Conservation (phyloP, 2,797 vertebrate species). For the Thamnophis elegans region DNA sequence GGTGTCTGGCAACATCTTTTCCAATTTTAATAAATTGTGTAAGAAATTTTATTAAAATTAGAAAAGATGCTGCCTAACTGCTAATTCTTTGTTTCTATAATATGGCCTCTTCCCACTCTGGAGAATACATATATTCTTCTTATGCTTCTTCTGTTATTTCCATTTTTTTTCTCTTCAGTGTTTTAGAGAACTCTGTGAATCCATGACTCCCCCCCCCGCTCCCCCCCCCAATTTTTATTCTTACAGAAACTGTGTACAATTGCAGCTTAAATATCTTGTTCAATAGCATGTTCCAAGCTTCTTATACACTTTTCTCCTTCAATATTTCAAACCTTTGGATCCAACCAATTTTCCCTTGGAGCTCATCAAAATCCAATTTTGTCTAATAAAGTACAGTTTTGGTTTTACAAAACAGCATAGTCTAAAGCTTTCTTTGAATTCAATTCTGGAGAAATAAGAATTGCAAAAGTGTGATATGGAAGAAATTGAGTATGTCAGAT, state of each 20-base stretch:
- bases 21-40: background rate
- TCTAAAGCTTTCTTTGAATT: constrained; percentile 16
- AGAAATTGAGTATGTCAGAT: background rate
- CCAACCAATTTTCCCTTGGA: background rate
- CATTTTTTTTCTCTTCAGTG: background rate
- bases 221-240: background rate
- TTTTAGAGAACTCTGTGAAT: background rate
- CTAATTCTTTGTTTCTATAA: background rate
- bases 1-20: background rate
- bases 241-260: background rate
- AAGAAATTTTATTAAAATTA: background rate
- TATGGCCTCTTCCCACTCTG: background rate
- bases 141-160: background rate
- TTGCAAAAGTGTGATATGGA: background rate
- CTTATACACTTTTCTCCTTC: background rate
- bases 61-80: background rate
- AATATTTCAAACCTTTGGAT: background rate
- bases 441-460: constrained; percentile 14
- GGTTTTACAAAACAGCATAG: constrained; percentile 19
- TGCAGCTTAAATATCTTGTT: background rate
- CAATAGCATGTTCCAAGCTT: background rate
- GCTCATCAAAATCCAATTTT: background rate
- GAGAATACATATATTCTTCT: background rate
- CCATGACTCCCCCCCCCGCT: background rate
- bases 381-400: constrained; percentile 22